A percentile compares a stretch with the other conserved stretches of the same genome.
Evolutionary conservation across 2,113 vertebrate genomes (phyloP).

Genomic region (Hoplias malabaricus): DNA sequence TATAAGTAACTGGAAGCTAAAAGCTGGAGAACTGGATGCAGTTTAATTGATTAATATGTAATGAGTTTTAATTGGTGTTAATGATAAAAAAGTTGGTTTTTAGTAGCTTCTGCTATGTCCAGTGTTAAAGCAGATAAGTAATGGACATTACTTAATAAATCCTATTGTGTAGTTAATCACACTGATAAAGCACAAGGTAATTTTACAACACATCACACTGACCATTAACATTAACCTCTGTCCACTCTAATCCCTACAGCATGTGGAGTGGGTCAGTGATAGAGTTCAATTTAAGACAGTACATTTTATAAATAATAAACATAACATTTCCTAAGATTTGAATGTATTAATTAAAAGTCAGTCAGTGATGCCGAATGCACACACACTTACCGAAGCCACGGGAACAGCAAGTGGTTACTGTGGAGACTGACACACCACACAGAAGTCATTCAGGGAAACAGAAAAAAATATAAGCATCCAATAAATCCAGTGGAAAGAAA

Average conservation of each 20-base stretch:
- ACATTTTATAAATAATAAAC: not conserved
- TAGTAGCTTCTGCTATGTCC: not conserved
- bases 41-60: not conserved
- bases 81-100: not conserved
- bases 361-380: not conserved
- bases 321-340: not conserved
- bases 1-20: not conserved
- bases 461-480: slow-evolving; percentile 1
- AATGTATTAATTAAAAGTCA: not conserved
- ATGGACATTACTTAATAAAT: not conserved
- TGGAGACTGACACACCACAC: slow-evolving; percentile 1
- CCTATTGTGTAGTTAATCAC: not conserved
- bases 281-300: not conserved
- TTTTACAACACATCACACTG: not conserved
- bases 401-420: slow-evolving; percentile 6
- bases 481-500: not conserved
- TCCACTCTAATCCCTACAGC: not conserved
- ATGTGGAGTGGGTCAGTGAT: not conserved
- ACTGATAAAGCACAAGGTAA: not conserved
- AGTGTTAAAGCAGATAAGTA: not conserved
- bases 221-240: not conserved
- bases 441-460: not conserved
- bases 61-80: not conserved
- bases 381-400: not conserved
- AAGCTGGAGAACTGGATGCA: not conserved